Evolutionary conservation across 2,888 invertebrate species (phyloP), one percentile per base, ranked within the genome.

Genomic region (Stenolophus ochropezus): DNA sequence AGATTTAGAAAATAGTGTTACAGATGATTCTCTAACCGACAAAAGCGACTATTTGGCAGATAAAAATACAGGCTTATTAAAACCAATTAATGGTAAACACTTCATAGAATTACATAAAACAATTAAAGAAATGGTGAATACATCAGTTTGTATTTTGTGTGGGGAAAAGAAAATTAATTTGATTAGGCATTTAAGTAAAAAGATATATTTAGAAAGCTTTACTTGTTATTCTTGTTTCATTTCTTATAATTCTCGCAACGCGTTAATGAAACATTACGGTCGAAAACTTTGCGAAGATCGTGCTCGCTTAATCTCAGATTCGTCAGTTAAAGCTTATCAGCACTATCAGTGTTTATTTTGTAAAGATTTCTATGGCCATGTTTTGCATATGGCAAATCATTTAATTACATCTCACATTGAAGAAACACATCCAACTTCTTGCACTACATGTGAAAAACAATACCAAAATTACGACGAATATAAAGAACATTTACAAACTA

Each of bases 171-270:
- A 1, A 86, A 87, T 5, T 71, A 86, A 87, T 11, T 78, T 89
- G 6, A 83, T 88, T 23, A 86, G 86, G 0, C 89, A 89, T 85
- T 84, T 89, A 11, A 2, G n/a, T 3, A 81, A 75, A 61, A 61
- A 21, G 16, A 21, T 75, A 0, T 25, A 14, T 16, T 27, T 81
- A n/a, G 61, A 74, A n/a, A 91, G 92, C 84, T 92, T 92, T 84
- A 92, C 93, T 0, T 93, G 93, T 85, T 93, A 92, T 84, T 92
- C 92, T 85, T 93, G 93, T 85, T 91, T 92, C 82, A 89, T 92
- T 25, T 92, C 92, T 0, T 92, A n/a, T n/a, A n/a, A n/a, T n/a
- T n/a, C n/a, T n/a, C n/a, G n/a, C n/a, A n/a, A n/a, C n/a, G n/a
- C n/a, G n/a, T n/a, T n/a, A n/a, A n/a, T n/a, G n/a, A 86, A 84